These are phyloP conservation scores for Cryptops parisi DNA, from an alignment of 2,888 invertebrate genomes.

Conservation along the genomic window DNA sequence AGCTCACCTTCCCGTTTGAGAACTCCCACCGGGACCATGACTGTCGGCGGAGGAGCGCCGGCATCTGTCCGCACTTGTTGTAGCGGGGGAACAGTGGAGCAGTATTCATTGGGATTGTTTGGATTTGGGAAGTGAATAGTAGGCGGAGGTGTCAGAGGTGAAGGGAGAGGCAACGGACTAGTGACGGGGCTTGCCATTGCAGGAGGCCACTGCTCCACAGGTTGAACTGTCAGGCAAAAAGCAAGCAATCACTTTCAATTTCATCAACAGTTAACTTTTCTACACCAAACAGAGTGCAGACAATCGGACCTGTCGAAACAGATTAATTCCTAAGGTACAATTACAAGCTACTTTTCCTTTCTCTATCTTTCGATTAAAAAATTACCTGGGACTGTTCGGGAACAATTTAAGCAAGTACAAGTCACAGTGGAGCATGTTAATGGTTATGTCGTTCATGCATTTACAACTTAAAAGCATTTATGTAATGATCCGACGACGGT, in stretches of 20 bases:
- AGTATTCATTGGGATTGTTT: slow-evolving; percentile 75
- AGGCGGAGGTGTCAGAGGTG: not conserved
- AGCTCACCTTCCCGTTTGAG: slow-evolving; percentile 50
- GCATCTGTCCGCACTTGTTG: slow-evolving; percentile 48
- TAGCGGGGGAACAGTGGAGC: slow-evolving; percentile 63
- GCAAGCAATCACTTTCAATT: slow-evolving; percentile 1
- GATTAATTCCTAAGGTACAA: too few relatives aligned
- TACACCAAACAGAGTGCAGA: too few relatives aligned
- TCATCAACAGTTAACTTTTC: not conserved
- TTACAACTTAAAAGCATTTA: too few relatives aligned
- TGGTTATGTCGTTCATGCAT: too few relatives aligned
- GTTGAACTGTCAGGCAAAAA: slow-evolving; percentile 7
- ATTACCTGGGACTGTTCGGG: too few relatives aligned
- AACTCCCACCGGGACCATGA: slow-evolving; percentile 75
- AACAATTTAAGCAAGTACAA: too few relatives aligned
- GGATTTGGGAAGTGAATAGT: slow-evolving; percentile 51
- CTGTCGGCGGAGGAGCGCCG: slow-evolving; percentile 45
- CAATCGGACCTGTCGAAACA: too few relatives aligned
- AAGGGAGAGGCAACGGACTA: not conserved
- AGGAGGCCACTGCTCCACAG: not conserved
- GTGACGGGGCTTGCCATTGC: not conserved
- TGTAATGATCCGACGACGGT: too few relatives aligned
- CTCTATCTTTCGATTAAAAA: too few relatives aligned
- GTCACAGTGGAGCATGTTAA: too few relatives aligned
- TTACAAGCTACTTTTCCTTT: too few relatives aligned